phyloP scores from a whole-genome alignment of 2,797 vertebrate species.

The Botia almorhae region DNA sequence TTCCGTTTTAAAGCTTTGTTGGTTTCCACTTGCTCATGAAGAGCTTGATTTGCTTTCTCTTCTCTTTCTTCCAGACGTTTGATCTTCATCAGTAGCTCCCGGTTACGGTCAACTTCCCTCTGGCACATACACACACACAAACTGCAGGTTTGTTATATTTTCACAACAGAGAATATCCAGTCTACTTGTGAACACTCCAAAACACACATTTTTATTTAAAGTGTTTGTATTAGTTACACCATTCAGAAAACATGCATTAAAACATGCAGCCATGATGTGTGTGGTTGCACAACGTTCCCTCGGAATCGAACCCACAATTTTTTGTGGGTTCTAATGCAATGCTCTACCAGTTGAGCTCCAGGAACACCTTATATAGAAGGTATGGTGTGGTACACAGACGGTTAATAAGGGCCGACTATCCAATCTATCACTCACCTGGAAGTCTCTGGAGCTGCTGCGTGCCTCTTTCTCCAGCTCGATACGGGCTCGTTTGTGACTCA shows the following conservation, averaged over 20 bases:
- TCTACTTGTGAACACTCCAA: not conserved
- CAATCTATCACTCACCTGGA: conserved; percentile 79
- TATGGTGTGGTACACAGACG: not conserved
- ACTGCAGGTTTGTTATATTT: not conserved
- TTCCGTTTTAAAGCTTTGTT: conserved; percentile 79
- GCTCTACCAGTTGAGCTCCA: too few species aligned
- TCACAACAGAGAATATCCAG: not conserved
- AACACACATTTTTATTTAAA: conserved; percentile 1
- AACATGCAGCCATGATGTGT: not conserved
- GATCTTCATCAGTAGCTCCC: conserved; percentile 83
- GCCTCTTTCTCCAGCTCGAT: conserved; percentile 92
- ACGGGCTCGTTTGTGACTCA: conserved; percentile 94
- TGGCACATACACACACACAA: conserved; percentile 57
- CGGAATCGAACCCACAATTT: too few species aligned
- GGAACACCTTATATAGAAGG: not conserved
- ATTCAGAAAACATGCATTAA: not conserved
- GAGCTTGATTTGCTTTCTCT: conserved; percentile 73
- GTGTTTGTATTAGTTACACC: not conserved
- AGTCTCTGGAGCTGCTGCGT: conserved; percentile 81
- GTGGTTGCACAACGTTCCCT: too few species aligned
- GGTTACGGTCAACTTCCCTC: conserved; percentile 89
- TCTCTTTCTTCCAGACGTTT: conserved; percentile 87
- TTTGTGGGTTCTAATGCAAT: too few species aligned
- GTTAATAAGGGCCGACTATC: not conserved
- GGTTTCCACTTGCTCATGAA: conserved; percentile 82